Conservation (phyloP, 2,797 vertebrate genomes). For the Lagodon rhomboides region DNA sequence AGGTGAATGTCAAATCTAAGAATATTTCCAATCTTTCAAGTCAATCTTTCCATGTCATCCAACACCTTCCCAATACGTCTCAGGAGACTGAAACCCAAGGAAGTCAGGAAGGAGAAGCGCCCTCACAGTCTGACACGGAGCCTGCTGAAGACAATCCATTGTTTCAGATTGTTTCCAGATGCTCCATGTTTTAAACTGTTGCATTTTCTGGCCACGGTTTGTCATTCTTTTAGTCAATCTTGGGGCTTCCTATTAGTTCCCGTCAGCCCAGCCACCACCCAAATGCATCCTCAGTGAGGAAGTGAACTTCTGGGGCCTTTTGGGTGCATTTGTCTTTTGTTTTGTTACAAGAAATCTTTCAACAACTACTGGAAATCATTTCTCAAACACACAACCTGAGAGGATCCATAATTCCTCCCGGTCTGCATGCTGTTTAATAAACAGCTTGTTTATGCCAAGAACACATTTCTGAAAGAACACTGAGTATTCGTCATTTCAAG, state of each 20-base stretch:
- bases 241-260: conserved; percentile 53
- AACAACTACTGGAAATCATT: conserved; percentile 34
- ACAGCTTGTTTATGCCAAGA: conserved; percentile 48
- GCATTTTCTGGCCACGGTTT: conserved; percentile 69
- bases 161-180: conserved; percentile 76
- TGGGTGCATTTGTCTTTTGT: conserved; percentile 37
- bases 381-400: conserved; percentile 6
- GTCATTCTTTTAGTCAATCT: conserved; percentile 72
- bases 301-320: conserved; percentile 49
- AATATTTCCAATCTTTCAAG: too few species aligned
- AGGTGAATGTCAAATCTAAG: conserved; percentile 26
- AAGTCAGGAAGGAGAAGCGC: conserved; percentile 48
- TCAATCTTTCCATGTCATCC: conserved; percentile 14
- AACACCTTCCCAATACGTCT: conserved; percentile 25
- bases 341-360: conserved; percentile 39
- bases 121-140: conserved; percentile 44
- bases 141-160: conserved; percentile 66
- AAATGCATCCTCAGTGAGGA: conserved; percentile 41
- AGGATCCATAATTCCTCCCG: conserved; percentile 12
- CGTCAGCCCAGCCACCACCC: conserved; percentile 67
- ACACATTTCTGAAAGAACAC: conserved; percentile 37
- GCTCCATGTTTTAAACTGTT: conserved; percentile 54
- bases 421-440: conserved; percentile 42
- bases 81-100: conserved; percentile 16
- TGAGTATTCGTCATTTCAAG: conserved; percentile 54